Evolutionary conservation across 2,797 vertebrate genomes (phyloP).

Genomic region (Hydrolagus colliei): DNA sequence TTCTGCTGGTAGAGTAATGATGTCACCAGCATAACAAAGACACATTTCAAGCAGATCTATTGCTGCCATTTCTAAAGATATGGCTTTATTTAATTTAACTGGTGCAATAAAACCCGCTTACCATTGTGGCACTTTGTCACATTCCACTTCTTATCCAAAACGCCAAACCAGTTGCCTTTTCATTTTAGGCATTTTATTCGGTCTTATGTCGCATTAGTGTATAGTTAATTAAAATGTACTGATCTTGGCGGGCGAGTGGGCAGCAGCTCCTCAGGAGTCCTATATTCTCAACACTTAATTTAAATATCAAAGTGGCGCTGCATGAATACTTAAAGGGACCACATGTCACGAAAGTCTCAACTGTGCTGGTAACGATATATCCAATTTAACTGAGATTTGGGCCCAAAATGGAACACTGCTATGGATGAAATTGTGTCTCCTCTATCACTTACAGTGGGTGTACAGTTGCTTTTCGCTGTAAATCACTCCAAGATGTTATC

Average conservation of each 20-base stretch:
- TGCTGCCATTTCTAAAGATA: constrained; percentile 15
- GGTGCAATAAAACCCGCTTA: constrained; percentile 7
- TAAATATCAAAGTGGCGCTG: not conserved
- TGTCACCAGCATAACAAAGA: constrained; percentile 16
- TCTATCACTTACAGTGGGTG: too few relatives aligned
- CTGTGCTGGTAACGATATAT: not conserved
- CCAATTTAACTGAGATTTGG: not conserved
- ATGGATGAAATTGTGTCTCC: not conserved
- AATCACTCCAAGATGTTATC: too few relatives aligned
- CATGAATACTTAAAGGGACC: not conserved
- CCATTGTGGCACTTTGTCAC: constrained; percentile 12
- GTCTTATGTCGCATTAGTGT: not conserved
- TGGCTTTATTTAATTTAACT: constrained; percentile 28
- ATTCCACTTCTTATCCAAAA: not conserved
- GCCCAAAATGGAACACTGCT: not conserved
- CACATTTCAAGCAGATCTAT: constrained; percentile 7
- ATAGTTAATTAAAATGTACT: not conserved
- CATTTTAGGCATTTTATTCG: not conserved
- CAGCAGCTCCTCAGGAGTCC: not conserved
- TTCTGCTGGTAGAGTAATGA: not conserved
- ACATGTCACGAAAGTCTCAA: not conserved
- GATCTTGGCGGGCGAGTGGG: not conserved
- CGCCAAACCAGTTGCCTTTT: not conserved
- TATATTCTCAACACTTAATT: not conserved
- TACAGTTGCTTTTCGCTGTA: too few relatives aligned